Evolutionary conservation across 2,113 vertebrate genomes (phyloP).

Genomic region (Xyliphius kryptos): DNA sequence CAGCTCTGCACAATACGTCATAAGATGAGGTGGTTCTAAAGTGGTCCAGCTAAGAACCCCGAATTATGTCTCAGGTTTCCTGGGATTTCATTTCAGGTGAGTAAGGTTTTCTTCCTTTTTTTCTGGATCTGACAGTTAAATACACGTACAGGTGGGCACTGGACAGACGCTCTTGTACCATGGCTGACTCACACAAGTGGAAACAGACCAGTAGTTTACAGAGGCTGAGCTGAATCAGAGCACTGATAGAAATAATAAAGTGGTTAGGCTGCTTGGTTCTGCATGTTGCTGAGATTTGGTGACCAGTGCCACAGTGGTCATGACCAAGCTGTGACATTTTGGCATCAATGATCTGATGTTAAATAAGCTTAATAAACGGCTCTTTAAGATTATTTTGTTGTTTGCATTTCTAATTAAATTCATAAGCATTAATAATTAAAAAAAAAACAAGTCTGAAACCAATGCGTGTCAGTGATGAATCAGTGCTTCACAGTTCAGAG

Average conservation of each 20-base stretch:
- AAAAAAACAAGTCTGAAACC: too few relatives aligned
- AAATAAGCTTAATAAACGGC: neutral
- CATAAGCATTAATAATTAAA: too few relatives aligned
- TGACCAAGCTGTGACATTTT: constrained; percentile 29
- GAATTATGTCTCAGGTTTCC: neutral
- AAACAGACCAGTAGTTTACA: neutral
- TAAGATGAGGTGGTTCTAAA: neutral
- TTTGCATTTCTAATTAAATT: too few relatives aligned
- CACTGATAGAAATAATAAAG: neutral
- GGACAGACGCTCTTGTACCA: too few relatives aligned
- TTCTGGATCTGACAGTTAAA: neutral
- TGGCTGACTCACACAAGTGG: neutral
- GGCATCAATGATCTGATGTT: constrained; percentile 7
- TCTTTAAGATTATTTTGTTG: too few relatives aligned
- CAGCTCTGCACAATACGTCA: neutral
- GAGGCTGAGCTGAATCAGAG: neutral
- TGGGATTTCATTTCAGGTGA: neutral
- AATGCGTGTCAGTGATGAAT: too few relatives aligned
- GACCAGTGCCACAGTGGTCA: constrained; percentile 3
- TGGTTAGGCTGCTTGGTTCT: constrained; percentile 5
- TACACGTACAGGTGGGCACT: too few relatives aligned
- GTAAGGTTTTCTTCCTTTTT: neutral
- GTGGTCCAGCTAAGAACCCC: neutral
- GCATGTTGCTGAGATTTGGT: constrained; percentile 8
- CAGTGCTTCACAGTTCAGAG: too few relatives aligned